Conservation (phyloP, 2,888 invertebrate genomes). For the Cheilosia pagana region DNA sequence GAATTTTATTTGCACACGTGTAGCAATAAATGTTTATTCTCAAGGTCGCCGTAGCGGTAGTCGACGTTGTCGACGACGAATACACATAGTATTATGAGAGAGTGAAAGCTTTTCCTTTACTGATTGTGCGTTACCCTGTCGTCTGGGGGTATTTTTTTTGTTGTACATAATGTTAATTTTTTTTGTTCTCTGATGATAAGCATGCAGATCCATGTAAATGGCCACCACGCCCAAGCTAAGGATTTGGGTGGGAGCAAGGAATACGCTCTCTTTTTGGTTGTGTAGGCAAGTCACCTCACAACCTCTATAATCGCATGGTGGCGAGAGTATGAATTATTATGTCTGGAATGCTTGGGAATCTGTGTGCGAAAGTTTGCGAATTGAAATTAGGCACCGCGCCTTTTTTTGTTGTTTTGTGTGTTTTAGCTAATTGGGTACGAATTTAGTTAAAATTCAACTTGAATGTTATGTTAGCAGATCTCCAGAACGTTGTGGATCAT, state of each 20-base stretch:
- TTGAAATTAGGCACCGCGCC: slow-evolving; percentile 20
- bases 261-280: not conserved
- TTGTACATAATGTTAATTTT: not conserved
- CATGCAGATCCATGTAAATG: slow-evolving; percentile 44
- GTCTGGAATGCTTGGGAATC: slow-evolving; percentile 56
- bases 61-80: slow-evolving; percentile 40
- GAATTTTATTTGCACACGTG: slow-evolving; percentile 80
- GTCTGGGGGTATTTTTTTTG: not conserved
- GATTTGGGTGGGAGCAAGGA: slow-evolving; percentile 1
- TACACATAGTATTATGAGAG: slow-evolving; percentile 2
- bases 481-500: slow-evolving; percentile 7
- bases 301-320: not conserved
- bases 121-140: slow-evolving; percentile 38
- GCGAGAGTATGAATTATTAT: slow-evolving; percentile 52
- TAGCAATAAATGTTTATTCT: slow-evolving; percentile 81
- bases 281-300: not conserved
- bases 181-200: slow-evolving; percentile 12
- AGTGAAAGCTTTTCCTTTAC: slow-evolving; percentile 21
- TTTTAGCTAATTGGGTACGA: not conserved
- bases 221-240: slow-evolving; percentile 57
- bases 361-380: not conserved
- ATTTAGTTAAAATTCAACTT: not conserved
- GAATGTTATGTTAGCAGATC: not conserved
- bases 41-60: slow-evolving; percentile 79
- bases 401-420: slow-evolving; percentile 6